Conservation (phyloP, 2,113 vertebrate species). For the Strix uralensis region DNA sequence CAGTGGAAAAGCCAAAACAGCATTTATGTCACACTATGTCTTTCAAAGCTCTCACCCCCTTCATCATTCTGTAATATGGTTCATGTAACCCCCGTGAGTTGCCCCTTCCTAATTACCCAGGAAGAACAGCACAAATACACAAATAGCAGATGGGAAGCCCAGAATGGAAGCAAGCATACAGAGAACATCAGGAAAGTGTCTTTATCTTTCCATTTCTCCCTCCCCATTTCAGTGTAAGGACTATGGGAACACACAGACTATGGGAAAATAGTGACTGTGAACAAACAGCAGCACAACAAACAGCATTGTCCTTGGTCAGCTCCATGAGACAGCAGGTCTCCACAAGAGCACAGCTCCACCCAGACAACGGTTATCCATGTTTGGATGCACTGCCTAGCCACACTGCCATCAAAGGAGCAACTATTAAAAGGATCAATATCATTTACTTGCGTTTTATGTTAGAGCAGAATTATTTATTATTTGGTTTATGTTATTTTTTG, state of each 20-base stretch:
- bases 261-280: not conserved
- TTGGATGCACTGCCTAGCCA: not conserved
- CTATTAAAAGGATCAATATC: too few relatives aligned
- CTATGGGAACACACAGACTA: not conserved
- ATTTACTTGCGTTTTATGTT: too few relatives aligned
- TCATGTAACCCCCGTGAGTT: not conserved
- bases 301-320: not conserved
- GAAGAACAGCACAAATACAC: not conserved
- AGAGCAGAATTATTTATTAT: too few relatives aligned
- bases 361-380: not conserved
- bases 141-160: not conserved
- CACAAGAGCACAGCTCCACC: not conserved
- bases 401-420: too few relatives aligned
- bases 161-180: not conserved
- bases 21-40: not conserved
- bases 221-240: not conserved
- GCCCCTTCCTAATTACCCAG: not conserved
- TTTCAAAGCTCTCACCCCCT: not conserved
- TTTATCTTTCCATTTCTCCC: not conserved
- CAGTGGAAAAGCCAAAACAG: not conserved
- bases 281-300: not conserved
- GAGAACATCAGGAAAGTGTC: too few relatives aligned
- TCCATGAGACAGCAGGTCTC: not conserved
- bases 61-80: not conserved
- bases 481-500: too few relatives aligned